Percentiles rank a stretch among this genome's conserved stretches.
phyloP scores from a whole-genome alignment of 2,113 vertebrate genomes.

The Pheucticus melanocephalus region DNA sequence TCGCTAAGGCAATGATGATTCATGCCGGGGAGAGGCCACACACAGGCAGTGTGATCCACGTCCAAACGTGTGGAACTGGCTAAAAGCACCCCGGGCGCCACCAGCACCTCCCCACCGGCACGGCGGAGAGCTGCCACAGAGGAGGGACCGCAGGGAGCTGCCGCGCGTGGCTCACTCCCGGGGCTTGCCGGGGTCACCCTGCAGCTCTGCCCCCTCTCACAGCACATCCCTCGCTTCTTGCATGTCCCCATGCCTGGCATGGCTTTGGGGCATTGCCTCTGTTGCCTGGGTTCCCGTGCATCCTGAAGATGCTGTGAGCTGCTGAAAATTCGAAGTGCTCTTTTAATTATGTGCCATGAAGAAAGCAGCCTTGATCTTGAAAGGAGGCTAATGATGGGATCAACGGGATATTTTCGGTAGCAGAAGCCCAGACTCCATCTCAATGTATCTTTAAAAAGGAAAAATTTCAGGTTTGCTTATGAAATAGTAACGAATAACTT shows the following conservation, averaged over 20 bases:
- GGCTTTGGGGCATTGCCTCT: not conserved
- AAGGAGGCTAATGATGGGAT: not conserved
- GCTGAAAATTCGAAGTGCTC: slow-evolving; percentile 13
- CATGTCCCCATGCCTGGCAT: fast-evolving
- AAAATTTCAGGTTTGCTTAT: slow-evolving; percentile 33
- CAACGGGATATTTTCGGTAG: not conserved
- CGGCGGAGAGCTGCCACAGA: fast-evolving
- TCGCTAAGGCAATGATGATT: not conserved
- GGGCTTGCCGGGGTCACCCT: fast-evolving
- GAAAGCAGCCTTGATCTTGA: not conserved
- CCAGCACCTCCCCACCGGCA: fast-evolving
- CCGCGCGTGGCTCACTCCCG: fast-evolving
- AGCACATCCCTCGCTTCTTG: fast-evolving
- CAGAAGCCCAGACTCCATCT: not conserved
- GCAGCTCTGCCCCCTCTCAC: not conserved
- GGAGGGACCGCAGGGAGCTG: fast-evolving
- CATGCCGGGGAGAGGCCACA: not conserved
- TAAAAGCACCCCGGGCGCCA: not conserved
- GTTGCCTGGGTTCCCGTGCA: not conserved
- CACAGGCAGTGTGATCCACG: not conserved
- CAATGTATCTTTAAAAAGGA: slow-evolving; percentile 11
- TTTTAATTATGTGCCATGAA: not conserved
- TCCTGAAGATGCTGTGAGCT: not conserved
- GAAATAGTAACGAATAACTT: slow-evolving; percentile 40
- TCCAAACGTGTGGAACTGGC: fast-evolving